Percentiles rank a stretch among this genome's conserved stretches.
These are phyloP conservation scores for Heliconius ismenius DNA, from an alignment of 2,888 invertebrate species.

Conservation along the genomic window DNA sequence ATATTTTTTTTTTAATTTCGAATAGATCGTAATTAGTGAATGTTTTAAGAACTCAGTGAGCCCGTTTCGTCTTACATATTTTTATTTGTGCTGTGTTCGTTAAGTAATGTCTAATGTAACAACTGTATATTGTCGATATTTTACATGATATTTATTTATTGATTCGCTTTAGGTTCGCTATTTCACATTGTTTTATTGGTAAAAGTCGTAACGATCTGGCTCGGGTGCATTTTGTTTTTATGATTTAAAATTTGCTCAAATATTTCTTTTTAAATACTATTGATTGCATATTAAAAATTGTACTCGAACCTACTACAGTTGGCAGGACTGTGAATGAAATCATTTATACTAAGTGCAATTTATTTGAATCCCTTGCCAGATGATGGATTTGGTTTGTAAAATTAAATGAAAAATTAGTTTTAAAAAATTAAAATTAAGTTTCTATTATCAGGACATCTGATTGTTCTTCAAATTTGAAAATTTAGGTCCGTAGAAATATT, in stretches of 20 bases:
- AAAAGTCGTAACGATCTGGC: slow-evolving; percentile 66
- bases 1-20: slow-evolving; percentile 69
- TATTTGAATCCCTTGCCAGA: slow-evolving; percentile 70
- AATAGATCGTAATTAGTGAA: slow-evolving; percentile 75
- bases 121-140: slow-evolving; percentile 79
- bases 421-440: slow-evolving; percentile 68
- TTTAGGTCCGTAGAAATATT: slow-evolving; percentile 66
- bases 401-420: slow-evolving; percentile 60
- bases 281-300: slow-evolving; percentile 26
- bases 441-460: slow-evolving; percentile 64
- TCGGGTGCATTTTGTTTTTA: slow-evolving; percentile 68
- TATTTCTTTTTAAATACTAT: slow-evolving; percentile 50
- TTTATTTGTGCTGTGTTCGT: slow-evolving; percentile 81
- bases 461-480: slow-evolving; percentile 64
- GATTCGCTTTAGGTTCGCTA: slow-evolving; percentile 74
- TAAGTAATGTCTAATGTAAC: slow-evolving; percentile 78
- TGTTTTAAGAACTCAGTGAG: slow-evolving; percentile 73
- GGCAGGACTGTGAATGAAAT: slow-evolving; percentile 20
- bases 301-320: slow-evolving; percentile 13
- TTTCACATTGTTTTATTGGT: slow-evolving; percentile 55
- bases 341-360: slow-evolving; percentile 48
- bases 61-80: slow-evolving; percentile 67
- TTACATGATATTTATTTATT: slow-evolving; percentile 81
- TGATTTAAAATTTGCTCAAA: slow-evolving; percentile 74
- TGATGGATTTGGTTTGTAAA: slow-evolving; percentile 67